Evolutionary conservation across 2,888 invertebrate species (phyloP), one percentile per base, ranked within the genome.

Genomic region (Blera fallax): DNA sequence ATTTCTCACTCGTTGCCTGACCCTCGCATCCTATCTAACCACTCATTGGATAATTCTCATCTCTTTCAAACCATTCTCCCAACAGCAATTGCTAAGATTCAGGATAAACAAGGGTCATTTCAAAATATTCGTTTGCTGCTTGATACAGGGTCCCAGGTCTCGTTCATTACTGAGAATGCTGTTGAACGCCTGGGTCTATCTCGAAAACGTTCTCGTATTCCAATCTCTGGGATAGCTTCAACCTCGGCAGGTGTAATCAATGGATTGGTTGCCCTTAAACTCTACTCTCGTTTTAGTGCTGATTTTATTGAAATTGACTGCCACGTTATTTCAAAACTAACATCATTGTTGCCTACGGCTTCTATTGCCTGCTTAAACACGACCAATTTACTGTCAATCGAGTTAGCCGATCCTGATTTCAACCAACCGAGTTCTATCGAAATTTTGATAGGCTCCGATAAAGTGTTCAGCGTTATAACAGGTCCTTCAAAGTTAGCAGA

Each of bases 81-180:
- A 2, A 67, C 67, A 8, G 65, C 50, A n/a, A 11, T 50, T 11
- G 76, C 4, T 29, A 16, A 24, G 11, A n/a, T 43, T 48, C 48
- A 37, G 0, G 48, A 76, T 43, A 76, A 58, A 11, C 37, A 48
- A 56, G 76, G 56, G 11, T 11, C 7, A 0, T 21, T 21, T 32
- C 56, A 29, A 14, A 45, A 32, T 16, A 1, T 48, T 11, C 65
- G 50, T 2, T 5, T 72, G 0, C 18, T 72, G 0, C 29, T 72
- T 10, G 72, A 72, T 4, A 29, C 72, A 34, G 50, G 60, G 18
- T 72, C 72, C 1, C 72, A 72, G 14, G 48, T 72, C 8, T 72
- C 50, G 7, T 58, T 72, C 8, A 21, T 54, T 4, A 69, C 52
- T 2, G 43, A 69, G 40, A 43, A 18, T 4, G 6, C 34, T 14